A percentile compares a stretch with the other conserved stretches of the same genome.
Evolutionary conservation across 2,113 vertebrate genomes (phyloP).

Genomic region (Zosterops lateralis): DNA sequence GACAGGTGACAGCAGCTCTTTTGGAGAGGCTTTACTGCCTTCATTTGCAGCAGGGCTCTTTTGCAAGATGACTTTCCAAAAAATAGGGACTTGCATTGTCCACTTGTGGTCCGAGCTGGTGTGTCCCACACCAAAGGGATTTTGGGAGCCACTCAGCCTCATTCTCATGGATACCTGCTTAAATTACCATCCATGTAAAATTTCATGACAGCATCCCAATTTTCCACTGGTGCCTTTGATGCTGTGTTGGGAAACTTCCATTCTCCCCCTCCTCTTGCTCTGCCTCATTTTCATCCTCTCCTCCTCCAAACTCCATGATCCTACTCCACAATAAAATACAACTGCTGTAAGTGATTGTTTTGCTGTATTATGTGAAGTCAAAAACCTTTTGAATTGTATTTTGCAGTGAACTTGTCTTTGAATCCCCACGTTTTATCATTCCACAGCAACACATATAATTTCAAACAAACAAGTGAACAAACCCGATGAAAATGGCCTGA

Average conservation of each 20-base stretch:
- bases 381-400: slow-evolving; percentile 30
- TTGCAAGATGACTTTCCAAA: not conserved
- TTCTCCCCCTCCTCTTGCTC: not conserved
- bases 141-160: not conserved
- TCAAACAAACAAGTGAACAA: slow-evolving; percentile 53
- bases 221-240: not conserved
- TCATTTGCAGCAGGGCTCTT: fast-evolving
- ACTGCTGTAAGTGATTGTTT: slow-evolving; percentile 42
- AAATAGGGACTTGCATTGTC: not conserved
- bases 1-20: not conserved
- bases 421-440: slow-evolving; percentile 12
- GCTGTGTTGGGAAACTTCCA: not conserved
- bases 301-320: not conserved
- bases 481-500: not conserved
- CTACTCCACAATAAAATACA: not conserved
- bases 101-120: fast-evolving
- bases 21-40: not conserved
- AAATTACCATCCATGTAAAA: fast-evolving
- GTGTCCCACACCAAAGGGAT: not conserved
- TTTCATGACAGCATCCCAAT: too few species aligned
- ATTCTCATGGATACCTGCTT: too few species aligned
- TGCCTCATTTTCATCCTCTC: not conserved
- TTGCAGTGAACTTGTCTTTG: slow-evolving; percentile 43
- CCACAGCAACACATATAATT: slow-evolving; percentile 27
- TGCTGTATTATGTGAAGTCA: slow-evolving; percentile 18